These are phyloP conservation scores for Aporrectodea caliginosa DNA, from an alignment of 1,140 invertebrate genomes.

Conservation along the genomic window DNA sequence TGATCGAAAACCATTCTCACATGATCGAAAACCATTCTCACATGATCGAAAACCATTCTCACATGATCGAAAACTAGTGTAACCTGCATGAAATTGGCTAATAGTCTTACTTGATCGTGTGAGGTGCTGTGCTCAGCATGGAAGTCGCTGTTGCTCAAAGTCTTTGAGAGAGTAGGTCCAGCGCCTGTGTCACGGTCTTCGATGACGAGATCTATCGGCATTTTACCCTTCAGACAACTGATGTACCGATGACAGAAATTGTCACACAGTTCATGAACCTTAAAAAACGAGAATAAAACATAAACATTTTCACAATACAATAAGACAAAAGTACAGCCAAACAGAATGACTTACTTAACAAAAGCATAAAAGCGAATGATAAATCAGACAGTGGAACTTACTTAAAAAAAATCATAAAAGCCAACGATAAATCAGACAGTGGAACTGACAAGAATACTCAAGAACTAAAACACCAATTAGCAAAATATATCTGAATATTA, in stretches of 20 bases:
- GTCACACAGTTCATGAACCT: conserved; percentile 99
- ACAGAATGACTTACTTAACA: not conserved
- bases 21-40: not conserved
- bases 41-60: no score
- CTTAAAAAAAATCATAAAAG: not conserved
- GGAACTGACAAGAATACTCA: not conserved
- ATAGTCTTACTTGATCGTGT: conserved; percentile 20
- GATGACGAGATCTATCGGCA: conserved; percentile 99
- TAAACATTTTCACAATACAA: no score
- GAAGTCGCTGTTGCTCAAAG: conserved; percentile 3
- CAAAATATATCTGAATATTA: no score
- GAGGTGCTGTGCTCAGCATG: conserved; percentile 1
- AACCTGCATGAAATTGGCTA: not conserved
- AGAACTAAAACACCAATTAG: not conserved
- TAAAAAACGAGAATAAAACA: conserved; percentile 42
- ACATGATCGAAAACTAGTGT: not conserved
- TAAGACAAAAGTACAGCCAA: no score
- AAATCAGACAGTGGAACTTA: not conserved
- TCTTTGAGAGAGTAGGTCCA: conserved; percentile 34
- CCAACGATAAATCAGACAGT: not conserved
- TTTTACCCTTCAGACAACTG: conserved; percentile 99
- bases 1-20: not conserved
- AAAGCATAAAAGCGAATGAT: not conserved
- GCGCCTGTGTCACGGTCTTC: conserved; percentile 82
- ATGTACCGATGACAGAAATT: conserved; percentile 99